Percentiles rank a stretch among this genome's conserved stretches.
Evolutionary conservation across 2,113 vertebrate genomes (phyloP).

Genomic region (Phoxinus phoxinus): DNA sequence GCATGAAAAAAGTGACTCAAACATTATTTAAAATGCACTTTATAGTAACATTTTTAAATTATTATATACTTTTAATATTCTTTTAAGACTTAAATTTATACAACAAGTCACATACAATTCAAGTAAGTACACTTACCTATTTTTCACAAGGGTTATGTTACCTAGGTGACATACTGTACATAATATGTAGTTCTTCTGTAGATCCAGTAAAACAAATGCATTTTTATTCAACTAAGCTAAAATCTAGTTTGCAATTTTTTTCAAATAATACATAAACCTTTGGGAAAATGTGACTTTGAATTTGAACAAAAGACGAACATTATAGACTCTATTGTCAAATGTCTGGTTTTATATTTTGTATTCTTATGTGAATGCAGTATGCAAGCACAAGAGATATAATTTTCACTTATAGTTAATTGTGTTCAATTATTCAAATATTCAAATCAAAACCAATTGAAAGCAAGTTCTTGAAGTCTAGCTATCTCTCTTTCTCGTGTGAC

Average conservation of each 20-base stretch:
- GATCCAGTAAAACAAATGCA: too few relatives aligned
- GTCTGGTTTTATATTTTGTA: not conserved
- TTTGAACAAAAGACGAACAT: not conserved
- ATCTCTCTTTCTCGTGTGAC: not conserved
- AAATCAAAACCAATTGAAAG: not conserved
- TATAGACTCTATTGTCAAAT: not conserved
- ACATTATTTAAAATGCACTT: not conserved
- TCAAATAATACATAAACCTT: not conserved
- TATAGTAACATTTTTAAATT: not conserved
- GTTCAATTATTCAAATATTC: too few relatives aligned
- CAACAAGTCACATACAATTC: too few relatives aligned
- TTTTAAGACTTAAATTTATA: not conserved
- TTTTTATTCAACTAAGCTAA: too few relatives aligned
- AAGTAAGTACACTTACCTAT: too few relatives aligned
- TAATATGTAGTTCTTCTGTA: not conserved
- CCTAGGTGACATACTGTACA: not conserved
- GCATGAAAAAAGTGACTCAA: not conserved
- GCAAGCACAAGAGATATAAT: not conserved
- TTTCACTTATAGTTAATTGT: not conserved
- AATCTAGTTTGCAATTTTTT: too few relatives aligned
- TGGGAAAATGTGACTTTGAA: not conserved
- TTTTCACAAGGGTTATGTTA: not conserved
- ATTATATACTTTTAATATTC: not conserved
- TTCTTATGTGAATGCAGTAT: not conserved
- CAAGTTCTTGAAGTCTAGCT: not conserved